Base-by-base conservation (phyloP, 1,140 invertebrate species). In the Achroia grisella region DNA sequence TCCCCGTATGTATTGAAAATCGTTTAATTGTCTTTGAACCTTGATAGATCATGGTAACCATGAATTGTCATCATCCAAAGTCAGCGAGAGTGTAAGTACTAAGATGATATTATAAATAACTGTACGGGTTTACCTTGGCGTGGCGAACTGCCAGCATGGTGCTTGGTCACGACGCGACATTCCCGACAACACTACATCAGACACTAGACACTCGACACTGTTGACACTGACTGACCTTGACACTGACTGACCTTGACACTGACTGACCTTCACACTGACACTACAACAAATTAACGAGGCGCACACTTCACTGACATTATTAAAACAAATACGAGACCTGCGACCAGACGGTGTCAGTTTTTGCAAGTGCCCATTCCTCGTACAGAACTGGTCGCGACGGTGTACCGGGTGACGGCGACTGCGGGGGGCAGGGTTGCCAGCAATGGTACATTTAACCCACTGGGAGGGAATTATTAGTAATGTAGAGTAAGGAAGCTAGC, bases 141-240 rank as follows among this genome's bases (percentile, higher is more conserved):
- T 65, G 67, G 65, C 72, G 70, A 14, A 62, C 60, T 44, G 67
- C 67, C 67, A 76, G 55, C 72, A 75, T 73, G 52, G 31, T 56
- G 45, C 46, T 44, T 41, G 39, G 35, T 32, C 44, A 40, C 30
- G 50, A 34, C 48, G 53, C 58, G 60, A 57, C 72, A 68, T 71
- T 45, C 62, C 59, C 45, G 17, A 6, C 17, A 6, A 23, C 62
- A 62, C 62, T 46, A 50, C 64, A 57, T 40, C n/a, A 50, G 43
- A 44, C 44, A 17, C 17, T 23, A 23, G 40, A 55, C 56, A 44
- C 52, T 50, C 17, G 50, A 48, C 51, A 32, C 37, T n/a, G 2
- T 32, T 32, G n/a, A 39, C 37, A 39, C 37, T 32, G 30, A n/a
- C 10, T 4, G 31, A 23, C 17, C 17, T 23, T 23, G 17, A 23